phyloP scores from a whole-genome alignment of 2,797 vertebrate genomes.

The Oryzias sinensis region DNA sequence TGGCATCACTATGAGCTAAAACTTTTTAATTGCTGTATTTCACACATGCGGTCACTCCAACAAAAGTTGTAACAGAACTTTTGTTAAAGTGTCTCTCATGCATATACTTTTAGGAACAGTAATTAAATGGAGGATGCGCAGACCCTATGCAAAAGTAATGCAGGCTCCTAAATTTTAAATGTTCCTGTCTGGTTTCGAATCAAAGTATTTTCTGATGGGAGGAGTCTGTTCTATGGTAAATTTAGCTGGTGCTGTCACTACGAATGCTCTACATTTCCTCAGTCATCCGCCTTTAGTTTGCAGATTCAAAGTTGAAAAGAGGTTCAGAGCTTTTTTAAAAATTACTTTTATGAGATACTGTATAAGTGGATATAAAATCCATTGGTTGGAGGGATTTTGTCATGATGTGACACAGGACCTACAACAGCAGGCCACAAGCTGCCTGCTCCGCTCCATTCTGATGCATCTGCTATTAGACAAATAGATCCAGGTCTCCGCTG shows the following conservation, averaged over 20 bases:
- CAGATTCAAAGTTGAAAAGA: no score
- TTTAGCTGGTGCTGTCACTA: neutral
- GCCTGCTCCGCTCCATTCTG: no score
- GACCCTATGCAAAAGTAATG: neutral
- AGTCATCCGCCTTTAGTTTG: no score
- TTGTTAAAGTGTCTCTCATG: slow-evolving; percentile 35
- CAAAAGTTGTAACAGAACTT: slow-evolving; percentile 26
- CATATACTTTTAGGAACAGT: slow-evolving; percentile 18
- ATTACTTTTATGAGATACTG: no score
- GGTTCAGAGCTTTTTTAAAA: no score
- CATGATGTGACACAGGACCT: no score
- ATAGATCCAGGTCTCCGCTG: no score
- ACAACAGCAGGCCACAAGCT: no score
- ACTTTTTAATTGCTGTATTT: slow-evolving; percentile 64
- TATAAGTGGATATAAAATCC: no score
- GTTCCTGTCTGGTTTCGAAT: slow-evolving; percentile 2
- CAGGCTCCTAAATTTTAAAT: slow-evolving; percentile 18
- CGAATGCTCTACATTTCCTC: neutral
- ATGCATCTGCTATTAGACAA: no score
- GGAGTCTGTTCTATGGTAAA: neutral
- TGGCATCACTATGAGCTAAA: slow-evolving; percentile 34
- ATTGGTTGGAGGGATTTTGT: no score
- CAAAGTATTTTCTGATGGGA: slow-evolving; percentile 3
- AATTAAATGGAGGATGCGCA: slow-evolving; percentile 22
- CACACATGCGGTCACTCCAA: slow-evolving; percentile 35